A percentile compares a stretch with the other conserved stretches of the same genome.
Evolutionary conservation across 2,797 vertebrate genomes (phyloP).

Genomic region (Botia kubotai): DNA sequence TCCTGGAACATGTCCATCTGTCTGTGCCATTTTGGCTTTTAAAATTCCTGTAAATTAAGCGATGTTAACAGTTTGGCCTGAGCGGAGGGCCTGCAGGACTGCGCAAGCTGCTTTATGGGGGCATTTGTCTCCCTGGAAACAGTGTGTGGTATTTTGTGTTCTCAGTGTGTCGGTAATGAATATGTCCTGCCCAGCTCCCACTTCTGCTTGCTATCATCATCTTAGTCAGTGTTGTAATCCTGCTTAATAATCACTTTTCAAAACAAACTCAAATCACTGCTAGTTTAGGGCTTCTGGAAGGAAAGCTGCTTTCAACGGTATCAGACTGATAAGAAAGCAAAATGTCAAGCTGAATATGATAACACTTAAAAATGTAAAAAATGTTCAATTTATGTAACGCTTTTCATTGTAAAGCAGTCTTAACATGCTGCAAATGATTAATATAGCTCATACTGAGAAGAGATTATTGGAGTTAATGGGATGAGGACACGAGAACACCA

Average conservation of each 20-base stretch:
- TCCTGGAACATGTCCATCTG: slow-evolving; percentile 83
- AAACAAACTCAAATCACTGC: slow-evolving; percentile 39
- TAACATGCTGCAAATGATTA: too few species aligned
- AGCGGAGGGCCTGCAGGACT: slow-evolving; percentile 48
- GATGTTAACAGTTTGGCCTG: slow-evolving; percentile 70
- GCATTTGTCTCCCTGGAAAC: slow-evolving; percentile 62
- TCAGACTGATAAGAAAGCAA: slow-evolving; percentile 11
- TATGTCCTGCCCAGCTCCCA: slow-evolving; percentile 68
- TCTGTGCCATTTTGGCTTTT: slow-evolving; percentile 80
- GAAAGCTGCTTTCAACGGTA: slow-evolving; percentile 26
- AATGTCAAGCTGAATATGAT: neutral
- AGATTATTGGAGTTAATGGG: too few species aligned
- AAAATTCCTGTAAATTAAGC: slow-evolving; percentile 81
- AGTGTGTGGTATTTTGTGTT: slow-evolving; percentile 63
- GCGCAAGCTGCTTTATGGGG: slow-evolving; percentile 38
- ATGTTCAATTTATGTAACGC: too few species aligned
- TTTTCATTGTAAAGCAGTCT: neutral
- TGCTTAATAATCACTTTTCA: slow-evolving; percentile 42
- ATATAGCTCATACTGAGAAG: neutral
- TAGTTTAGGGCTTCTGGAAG: slow-evolving; percentile 23
- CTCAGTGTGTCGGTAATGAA: slow-evolving; percentile 72
- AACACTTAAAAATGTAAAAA: too few species aligned
- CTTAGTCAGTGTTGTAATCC: slow-evolving; percentile 54
- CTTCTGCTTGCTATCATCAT: slow-evolving; percentile 73
- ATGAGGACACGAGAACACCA: neutral